Evolutionary conservation across 1,140 invertebrate genomes (phyloP).

Genomic region (Solenopsis invicta): DNA sequence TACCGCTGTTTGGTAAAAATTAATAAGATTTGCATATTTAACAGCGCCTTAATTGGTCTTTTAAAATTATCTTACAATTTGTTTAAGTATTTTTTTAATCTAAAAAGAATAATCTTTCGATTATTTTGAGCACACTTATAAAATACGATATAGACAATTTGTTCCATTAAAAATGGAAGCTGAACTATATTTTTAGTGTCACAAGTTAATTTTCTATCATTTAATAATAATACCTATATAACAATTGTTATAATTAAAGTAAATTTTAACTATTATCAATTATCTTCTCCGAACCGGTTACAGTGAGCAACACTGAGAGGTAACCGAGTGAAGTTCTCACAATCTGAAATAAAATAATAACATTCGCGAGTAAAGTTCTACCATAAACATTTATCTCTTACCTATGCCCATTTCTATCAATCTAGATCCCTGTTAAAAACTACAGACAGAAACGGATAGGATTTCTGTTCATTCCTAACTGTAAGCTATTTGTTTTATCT

Average conservation of each 20-base stretch:
- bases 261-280: not conserved
- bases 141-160: constrained; percentile 1
- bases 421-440: too few species aligned
- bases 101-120: not conserved
- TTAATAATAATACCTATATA: not conserved
- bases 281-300: constrained; percentile 27
- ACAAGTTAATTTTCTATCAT: not conserved
- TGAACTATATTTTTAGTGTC: not conserved
- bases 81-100: not conserved
- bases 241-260: not conserved
- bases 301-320: constrained; percentile 66
- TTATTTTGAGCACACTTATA: not conserved
- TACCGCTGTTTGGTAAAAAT: not conserved
- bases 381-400: too few species aligned
- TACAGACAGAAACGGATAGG: too few species aligned
- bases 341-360: constrained; percentile 56
- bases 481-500: too few species aligned
- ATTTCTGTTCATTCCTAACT: too few species aligned
- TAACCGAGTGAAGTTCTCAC: constrained; percentile 69
- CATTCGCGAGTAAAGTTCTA: not conserved
- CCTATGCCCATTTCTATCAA: too few species aligned
- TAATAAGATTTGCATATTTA: not conserved
- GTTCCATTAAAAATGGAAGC: not conserved
- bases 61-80: not conserved
- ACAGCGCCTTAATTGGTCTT: not conserved